These are phyloP conservation scores for Drosophila mauritiana DNA, from an alignment of 1,140 invertebrate genomes.

Conservation along the genomic window DNA sequence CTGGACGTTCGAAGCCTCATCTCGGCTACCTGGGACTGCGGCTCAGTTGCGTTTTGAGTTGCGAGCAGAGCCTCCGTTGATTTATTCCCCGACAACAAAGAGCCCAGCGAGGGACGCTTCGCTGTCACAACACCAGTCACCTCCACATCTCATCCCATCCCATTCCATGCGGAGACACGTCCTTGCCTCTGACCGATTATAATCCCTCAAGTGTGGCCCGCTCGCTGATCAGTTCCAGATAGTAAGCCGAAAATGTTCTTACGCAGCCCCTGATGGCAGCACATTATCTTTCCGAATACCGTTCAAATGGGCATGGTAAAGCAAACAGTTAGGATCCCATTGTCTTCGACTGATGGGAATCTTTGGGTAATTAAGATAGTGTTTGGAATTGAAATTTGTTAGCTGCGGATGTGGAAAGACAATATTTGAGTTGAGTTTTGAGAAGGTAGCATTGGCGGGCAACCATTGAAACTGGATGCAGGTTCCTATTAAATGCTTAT, in stretches of 20 bases:
- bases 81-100: constrained; percentile 66
- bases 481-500: background rate
- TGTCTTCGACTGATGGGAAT: constrained; percentile 8
- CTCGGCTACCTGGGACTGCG: constrained; percentile 66
- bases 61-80: constrained; percentile 57
- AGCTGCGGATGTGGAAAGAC: constrained; percentile 8
- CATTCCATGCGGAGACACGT: constrained; percentile 62
- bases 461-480: too few species aligned
- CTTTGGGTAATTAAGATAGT: constrained; percentile 29
- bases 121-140: constrained; percentile 69
- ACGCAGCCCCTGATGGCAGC: constrained; percentile 34
- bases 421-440: background rate
- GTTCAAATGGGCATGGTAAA: constrained; percentile 55
- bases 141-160: too few species aligned
- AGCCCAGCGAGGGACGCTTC: constrained; percentile 24
- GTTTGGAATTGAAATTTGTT: constrained; percentile 24
- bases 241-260: constrained; percentile 18
- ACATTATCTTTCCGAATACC: constrained; percentile 61
- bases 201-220: constrained; percentile 42
- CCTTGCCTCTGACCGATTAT: constrained; percentile 57
- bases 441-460: too few species aligned
- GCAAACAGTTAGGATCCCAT: constrained; percentile 41
- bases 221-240: constrained; percentile 46
- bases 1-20: constrained; percentile 51
- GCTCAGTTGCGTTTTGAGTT: constrained; percentile 30